These are phyloP conservation scores for Limosa lapponica DNA, from an alignment of 2,797 vertebrate species.

Conservation along the genomic window DNA sequence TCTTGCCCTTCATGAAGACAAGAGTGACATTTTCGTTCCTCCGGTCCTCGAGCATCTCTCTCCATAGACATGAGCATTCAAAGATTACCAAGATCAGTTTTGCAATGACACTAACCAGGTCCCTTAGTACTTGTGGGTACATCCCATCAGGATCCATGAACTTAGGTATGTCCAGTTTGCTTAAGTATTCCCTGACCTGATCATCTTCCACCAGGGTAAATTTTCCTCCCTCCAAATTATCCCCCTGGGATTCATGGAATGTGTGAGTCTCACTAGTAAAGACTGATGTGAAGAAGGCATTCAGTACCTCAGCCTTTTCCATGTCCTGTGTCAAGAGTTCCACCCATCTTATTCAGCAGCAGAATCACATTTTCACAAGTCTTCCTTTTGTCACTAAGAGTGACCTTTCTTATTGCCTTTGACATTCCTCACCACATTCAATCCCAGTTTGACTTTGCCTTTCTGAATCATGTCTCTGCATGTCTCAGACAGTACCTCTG, in stretches of 20 bases:
- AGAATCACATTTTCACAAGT: background rate
- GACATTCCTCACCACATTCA: background rate
- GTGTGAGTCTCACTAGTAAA: background rate
- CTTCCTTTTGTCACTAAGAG: background rate
- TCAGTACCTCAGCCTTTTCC: background rate
- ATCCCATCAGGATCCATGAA: too few species aligned
- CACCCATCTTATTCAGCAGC: background rate
- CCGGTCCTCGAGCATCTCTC: background rate
- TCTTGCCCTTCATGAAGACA: background rate
- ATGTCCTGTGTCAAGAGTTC: background rate
- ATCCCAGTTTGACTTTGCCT: background rate
- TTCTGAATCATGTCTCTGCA: background rate
- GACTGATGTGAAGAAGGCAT: background rate
- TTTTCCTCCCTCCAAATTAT: background rate
- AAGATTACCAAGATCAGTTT: background rate
- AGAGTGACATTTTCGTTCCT: background rate
- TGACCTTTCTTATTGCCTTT: background rate
- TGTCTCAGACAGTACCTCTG: background rate
- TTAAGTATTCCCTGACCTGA: background rate
- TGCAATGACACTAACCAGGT: fast-evolving
- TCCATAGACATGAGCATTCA: background rate
- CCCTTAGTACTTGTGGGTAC: background rate
- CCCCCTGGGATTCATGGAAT: background rate
- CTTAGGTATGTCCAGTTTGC: background rate
- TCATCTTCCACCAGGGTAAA: background rate